phyloP scores from a whole-genome alignment of 2,797 vertebrate species.

The Peromyscus nudipes region DNA sequence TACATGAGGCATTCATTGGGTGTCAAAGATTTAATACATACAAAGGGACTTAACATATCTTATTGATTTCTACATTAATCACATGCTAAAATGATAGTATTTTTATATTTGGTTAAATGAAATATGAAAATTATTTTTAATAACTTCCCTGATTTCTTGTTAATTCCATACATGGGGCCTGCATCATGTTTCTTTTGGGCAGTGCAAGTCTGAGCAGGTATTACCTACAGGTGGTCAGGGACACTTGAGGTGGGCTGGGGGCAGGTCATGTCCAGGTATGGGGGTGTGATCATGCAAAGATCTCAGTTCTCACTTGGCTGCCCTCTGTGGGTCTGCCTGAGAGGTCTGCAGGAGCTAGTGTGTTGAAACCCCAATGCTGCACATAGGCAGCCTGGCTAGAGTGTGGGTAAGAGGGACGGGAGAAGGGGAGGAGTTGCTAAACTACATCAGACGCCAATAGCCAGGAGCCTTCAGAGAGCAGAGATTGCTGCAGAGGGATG shows the following conservation, averaged over 20 bases:
- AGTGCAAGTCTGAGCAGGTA: background rate
- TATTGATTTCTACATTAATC: background rate
- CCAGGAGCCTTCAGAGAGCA: background rate
- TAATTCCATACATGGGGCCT: background rate
- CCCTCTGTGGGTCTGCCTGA: background rate
- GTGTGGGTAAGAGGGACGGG: background rate
- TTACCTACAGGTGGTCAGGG: background rate
- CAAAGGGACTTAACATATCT: background rate
- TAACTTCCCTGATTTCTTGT: background rate
- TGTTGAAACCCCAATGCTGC: background rate
- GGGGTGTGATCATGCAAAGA: background rate
- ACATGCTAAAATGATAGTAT: background rate
- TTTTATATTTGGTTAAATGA: slow-evolving; percentile 54
- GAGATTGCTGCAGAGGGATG: background rate
- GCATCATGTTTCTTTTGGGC: background rate
- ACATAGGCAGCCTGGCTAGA: background rate
- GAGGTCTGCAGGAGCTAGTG: background rate
- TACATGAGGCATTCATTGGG: background rate
- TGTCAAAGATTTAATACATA: background rate
- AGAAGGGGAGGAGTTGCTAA: background rate
- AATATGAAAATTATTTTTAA: background rate
- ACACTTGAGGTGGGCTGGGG: background rate
- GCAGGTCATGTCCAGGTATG: background rate
- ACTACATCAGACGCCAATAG: background rate
- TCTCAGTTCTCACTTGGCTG: background rate